Conservation (phyloP, 2,113 vertebrate genomes). For the Gymnogyps californianus region DNA sequence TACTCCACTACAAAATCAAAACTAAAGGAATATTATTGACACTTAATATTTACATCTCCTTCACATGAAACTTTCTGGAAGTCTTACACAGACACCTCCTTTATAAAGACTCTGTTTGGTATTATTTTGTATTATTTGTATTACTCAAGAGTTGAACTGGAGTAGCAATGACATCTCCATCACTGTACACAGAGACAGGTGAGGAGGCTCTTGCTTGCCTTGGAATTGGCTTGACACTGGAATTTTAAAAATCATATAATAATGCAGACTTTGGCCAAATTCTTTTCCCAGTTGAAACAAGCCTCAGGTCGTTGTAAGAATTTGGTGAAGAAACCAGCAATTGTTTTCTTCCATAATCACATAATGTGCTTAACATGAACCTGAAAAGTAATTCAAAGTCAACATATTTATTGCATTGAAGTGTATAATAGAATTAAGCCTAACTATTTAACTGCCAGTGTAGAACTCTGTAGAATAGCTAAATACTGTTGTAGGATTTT, state of each 20-base stretch:
- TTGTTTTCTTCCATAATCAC: neutral
- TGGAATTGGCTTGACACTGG: neutral
- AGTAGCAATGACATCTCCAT: neutral
- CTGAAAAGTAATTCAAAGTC: neutral
- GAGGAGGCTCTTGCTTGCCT: neutral
- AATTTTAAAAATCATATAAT: neutral
- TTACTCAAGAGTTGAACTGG: neutral
- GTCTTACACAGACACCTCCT: neutral
- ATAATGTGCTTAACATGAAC: neutral
- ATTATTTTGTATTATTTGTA: neutral
- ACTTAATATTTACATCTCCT: neutral
- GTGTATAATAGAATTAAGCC: neutral
- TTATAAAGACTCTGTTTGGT: neutral
- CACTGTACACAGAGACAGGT: accelerated
- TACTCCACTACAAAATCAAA: neutral
- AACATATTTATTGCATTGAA: neutral
- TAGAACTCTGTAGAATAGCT: neutral
- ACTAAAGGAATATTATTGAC: neutral
- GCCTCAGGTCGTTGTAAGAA: neutral
- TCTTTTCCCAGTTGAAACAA: neutral
- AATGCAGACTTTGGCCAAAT: neutral
- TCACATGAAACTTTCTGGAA: neutral
- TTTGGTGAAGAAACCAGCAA: neutral
- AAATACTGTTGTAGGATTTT: neutral
- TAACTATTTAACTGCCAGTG: neutral